These are phyloP conservation scores for Phataginus tricuspis DNA, from an alignment of 2,797 vertebrate genomes.

Conservation along the genomic window DNA sequence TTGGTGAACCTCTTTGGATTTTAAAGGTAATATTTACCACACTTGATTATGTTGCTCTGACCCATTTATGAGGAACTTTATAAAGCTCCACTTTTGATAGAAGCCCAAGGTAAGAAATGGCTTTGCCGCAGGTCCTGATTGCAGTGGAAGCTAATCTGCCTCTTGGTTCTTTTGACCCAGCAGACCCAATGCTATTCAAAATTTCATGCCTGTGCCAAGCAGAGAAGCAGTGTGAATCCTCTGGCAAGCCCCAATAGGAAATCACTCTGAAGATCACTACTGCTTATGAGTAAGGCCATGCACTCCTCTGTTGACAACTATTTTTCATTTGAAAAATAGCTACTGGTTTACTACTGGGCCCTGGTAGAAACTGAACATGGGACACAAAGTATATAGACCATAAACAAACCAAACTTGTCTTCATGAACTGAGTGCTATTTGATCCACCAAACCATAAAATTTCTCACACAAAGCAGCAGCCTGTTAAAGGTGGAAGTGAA, in stretches of 20 bases:
- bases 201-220: not conserved
- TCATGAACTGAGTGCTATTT: not conserved
- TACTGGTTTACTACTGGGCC: not conserved
- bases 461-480: not conserved
- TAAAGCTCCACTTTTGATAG: not conserved
- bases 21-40: not conserved
- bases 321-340: not conserved
- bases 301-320: not conserved
- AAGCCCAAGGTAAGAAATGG: not conserved
- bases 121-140: not conserved
- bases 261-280: not conserved
- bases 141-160: not conserved
- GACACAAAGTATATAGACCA: not conserved
- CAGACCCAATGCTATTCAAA: not conserved
- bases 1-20: not conserved
- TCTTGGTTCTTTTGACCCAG: not conserved
- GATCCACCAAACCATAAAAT: not conserved
- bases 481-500: not conserved
- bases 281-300: not conserved
- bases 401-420: not conserved
- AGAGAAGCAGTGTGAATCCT: not conserved
- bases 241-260: not conserved
- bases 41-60: not conserved
- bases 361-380: not conserved
- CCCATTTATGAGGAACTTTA: not conserved